These are phyloP conservation scores for Avahi laniger DNA, from an alignment of 2,797 vertebrate species.

Conservation along the genomic window DNA sequence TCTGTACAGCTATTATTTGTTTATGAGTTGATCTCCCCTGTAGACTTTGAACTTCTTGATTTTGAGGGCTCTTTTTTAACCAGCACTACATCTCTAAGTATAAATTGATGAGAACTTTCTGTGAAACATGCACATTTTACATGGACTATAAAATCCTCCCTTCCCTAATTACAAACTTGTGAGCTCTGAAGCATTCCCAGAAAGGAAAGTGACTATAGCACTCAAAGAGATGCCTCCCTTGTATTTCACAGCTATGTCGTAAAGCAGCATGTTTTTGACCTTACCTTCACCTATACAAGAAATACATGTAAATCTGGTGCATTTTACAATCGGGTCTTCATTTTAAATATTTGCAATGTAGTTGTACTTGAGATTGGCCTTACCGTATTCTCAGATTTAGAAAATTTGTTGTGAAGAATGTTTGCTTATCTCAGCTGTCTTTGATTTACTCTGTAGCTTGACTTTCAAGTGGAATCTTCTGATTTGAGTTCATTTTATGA, in stretches of 20 bases:
- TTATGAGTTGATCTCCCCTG: background rate
- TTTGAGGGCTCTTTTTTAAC: background rate
- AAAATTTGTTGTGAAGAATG: constrained; percentile 70
- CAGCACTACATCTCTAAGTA: background rate
- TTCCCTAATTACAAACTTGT: constrained; percentile 11
- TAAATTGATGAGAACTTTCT: background rate
- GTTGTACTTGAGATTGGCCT: background rate
- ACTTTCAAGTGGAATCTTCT: constrained; percentile 70
- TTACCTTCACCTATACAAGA: background rate
- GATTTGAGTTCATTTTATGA: constrained; percentile 73
- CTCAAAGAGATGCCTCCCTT: background rate
- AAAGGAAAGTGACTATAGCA: background rate
- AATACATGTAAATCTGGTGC: background rate
- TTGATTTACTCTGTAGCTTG: constrained; percentile 79
- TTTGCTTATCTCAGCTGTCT: constrained; percentile 76
- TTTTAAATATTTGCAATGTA: constrained; percentile 30
- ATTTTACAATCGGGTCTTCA: background rate
- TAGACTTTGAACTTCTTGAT: background rate
- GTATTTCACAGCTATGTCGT: background rate
- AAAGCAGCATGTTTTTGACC: background rate
- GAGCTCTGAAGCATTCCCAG: background rate
- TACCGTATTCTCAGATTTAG: constrained; percentile 65
- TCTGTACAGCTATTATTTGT: background rate
- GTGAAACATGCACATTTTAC: constrained; percentile 33
- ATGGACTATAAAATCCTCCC: background rate